Base-by-base conservation (phyloP, 64 coral and sea anemone species). In the Montipora foliosa region DNA sequence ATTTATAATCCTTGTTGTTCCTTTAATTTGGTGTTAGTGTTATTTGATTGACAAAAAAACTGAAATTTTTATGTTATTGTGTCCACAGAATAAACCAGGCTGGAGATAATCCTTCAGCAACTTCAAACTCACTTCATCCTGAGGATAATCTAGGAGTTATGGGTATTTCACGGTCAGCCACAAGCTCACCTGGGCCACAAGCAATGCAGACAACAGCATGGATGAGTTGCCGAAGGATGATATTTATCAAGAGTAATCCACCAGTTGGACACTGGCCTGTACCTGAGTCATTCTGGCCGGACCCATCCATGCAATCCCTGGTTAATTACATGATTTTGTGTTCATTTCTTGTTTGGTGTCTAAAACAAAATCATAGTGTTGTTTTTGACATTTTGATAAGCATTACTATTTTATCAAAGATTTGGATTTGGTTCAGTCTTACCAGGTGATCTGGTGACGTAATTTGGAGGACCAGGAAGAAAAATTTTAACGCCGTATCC, bases 261-360 rank as follows among this genome's bases (percentile, higher is more conserved):
- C 95, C 95, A 8, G 89, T 90, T 58, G 98, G 98, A 8, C 94
- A 96, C 46, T 99, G 98, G 98, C 98, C 98, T 53, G 94, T 99
- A 5, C 98, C 98, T 6, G 98, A 99, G 73, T 96, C 92, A 8
- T 96, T 94, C 44, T 99, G 98, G 98, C 98, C 98, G 47, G 98
- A 99, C 24, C 86, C 87, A 45, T 93, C 98, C 11, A 57, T 94
- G 85, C 70, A 81, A 29, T 92, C 89, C 75, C 89, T 99, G 77
- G 98, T 99, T 86, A 87, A 89, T 22, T 53, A 81, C 6, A 8
- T 8, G 11, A 11, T 57, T 57, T 57, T 57, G 53, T 57, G 11
- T 11, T 11, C 0, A 57, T 57, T 8, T 57, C 53, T 57, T 37
- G 37, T 37, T 37, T 37, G 37, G 37, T 37, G 37, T 37, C 37